Evolutionary conservation across 2,797 vertebrate species (phyloP).

Genomic region (Sebastes trivittatus): DNA sequence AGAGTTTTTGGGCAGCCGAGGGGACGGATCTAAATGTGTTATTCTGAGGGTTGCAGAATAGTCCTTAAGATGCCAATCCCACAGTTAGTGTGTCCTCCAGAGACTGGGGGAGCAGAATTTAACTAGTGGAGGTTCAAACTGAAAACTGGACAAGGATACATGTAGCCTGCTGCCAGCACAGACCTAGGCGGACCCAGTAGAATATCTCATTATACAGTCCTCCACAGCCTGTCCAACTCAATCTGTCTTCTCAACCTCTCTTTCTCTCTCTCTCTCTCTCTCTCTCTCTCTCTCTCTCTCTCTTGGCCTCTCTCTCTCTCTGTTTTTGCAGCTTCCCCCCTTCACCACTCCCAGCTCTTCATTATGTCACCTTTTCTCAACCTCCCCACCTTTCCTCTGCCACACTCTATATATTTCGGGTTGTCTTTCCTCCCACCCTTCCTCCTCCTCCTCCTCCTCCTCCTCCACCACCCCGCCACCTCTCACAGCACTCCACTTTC

Average conservation of each 20-base stretch:
- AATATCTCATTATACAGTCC: constrained; percentile 71
- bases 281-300: constrained; percentile 36
- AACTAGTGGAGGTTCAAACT: constrained; percentile 50
- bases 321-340: constrained; percentile 32
- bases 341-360: constrained; percentile 41
- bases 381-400: constrained; percentile 44
- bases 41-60: constrained; percentile 24
- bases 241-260: constrained; percentile 58
- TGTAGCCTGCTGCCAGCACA: constrained; percentile 55
- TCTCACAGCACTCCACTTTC: constrained; percentile 23
- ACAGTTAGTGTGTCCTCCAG: constrained; percentile 35
- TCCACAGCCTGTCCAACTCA: constrained; percentile 66
- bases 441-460: background rate
- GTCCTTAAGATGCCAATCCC: constrained; percentile 50
- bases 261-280: constrained; percentile 33
- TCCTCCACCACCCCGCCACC: background rate
- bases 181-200: constrained; percentile 45
- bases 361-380: constrained; percentile 59
- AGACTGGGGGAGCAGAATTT: constrained; percentile 33
- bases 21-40: constrained; percentile 47
- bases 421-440: background rate
- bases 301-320: constrained; percentile 22
- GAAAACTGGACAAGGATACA: constrained; percentile 57
- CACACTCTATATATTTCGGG: constrained; percentile 41
- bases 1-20: constrained; percentile 2